Evolutionary conservation across 2,888 invertebrate species (phyloP).

Genomic region (Dryobota labecula): DNA sequence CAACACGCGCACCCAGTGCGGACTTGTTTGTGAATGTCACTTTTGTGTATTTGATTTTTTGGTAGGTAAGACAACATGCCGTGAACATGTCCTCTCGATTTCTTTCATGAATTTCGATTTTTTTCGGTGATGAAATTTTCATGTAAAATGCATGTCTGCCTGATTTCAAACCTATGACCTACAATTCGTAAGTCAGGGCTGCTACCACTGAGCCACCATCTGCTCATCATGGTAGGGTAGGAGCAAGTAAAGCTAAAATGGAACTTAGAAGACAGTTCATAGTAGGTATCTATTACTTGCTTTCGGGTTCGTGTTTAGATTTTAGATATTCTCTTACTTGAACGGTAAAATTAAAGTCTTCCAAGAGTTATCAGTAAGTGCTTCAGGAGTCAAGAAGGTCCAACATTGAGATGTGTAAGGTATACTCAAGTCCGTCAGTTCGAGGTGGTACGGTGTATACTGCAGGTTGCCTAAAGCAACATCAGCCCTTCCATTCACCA

Average conservation of each 20-base stretch:
- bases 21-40: neutral
- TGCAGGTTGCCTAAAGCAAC: slow-evolving; percentile 95
- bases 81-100: neutral
- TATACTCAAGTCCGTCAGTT: slow-evolving; percentile 93
- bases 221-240: neutral
- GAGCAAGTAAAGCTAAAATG: neutral
- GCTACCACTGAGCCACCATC: neutral
- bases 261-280: neutral
- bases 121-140: no score
- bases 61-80: neutral
- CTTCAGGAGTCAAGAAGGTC: slow-evolving; percentile 96
- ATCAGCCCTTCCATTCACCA: slow-evolving; percentile 92
- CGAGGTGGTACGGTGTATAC: slow-evolving; percentile 92
- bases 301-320: neutral
- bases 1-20: neutral
- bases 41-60: neutral
- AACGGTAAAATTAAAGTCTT: slow-evolving; percentile 95
- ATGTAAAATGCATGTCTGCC: neutral
- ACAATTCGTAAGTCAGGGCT: neutral
- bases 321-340: slow-evolving; percentile 86
- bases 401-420: slow-evolving; percentile 96
- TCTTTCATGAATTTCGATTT: no score
- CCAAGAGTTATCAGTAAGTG: slow-evolving; percentile 95
- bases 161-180: neutral
- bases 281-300: neutral